Evolutionary conservation across 2,797 vertebrate genomes (phyloP).

Genomic region (Myripristis jacobus): DNA sequence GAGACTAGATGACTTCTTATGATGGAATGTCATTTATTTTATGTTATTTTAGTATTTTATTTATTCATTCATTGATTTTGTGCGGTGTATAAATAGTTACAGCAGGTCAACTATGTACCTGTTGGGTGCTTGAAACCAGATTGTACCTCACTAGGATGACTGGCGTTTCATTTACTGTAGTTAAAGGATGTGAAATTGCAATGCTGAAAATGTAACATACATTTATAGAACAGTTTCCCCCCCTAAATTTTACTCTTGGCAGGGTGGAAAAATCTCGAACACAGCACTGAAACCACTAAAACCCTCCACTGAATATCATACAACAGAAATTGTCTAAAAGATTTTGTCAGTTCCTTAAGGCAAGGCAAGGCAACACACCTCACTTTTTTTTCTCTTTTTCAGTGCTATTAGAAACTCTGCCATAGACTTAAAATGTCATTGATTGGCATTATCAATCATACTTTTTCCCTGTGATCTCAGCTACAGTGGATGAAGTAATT

Average conservation of each 20-base stretch:
- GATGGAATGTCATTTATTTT: too few species aligned
- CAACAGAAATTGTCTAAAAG: conserved; percentile 34
- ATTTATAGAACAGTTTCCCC: conserved; percentile 17
- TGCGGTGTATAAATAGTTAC: too few species aligned
- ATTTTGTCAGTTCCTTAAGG: conserved; percentile 17
- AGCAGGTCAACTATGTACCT: too few species aligned
- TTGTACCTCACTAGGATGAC: neutral
- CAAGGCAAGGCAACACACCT: neutral
- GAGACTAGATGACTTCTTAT: too few species aligned
- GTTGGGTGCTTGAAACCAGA: neutral
- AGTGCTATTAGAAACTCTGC: too few species aligned
- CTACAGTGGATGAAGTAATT: conserved; percentile 69
- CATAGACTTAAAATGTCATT: conserved; percentile 36
- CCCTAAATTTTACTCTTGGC: conserved; percentile 24
- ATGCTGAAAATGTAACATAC: conserved; percentile 10
- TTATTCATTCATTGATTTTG: too few species aligned
- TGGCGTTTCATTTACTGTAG: neutral
- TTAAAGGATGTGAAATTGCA: conserved; percentile 15
- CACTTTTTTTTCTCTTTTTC: too few species aligned
- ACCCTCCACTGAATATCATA: conserved; percentile 25
- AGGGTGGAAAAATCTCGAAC: conserved; percentile 17
- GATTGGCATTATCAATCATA: conserved; percentile 60
- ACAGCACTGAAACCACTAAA: conserved; percentile 26
- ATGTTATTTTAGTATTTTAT: too few species aligned
- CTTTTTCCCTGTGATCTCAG: conserved; percentile 51